A percentile compares a stretch with the other conserved stretches of the same genome.
Conservation (phyloP, 2,797 vertebrate species). For the Schizopygopsis pylzovi region DNA sequence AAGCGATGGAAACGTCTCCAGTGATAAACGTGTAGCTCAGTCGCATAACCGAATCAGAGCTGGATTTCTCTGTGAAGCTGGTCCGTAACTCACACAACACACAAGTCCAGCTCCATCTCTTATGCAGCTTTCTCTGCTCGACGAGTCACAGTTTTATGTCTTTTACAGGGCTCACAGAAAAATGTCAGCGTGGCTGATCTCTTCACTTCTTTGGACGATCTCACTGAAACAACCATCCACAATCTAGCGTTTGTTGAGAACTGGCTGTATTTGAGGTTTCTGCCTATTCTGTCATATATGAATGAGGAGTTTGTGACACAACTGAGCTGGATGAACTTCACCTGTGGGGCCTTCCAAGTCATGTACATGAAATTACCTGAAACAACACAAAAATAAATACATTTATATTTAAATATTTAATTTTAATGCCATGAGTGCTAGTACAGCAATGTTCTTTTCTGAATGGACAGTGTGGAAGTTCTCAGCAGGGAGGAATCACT, state of each 20-base stretch:
- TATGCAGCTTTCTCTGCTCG: not conserved
- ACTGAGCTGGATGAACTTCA: conserved; percentile 38
- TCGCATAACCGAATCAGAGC: no score
- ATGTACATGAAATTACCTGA: conserved; percentile 24
- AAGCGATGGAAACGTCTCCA: not conserved
- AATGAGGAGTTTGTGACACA: not conserved
- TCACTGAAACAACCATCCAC: not conserved
- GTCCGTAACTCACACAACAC: not conserved
- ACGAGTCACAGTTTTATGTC: not conserved
- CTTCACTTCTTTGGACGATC: not conserved
- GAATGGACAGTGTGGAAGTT: conserved; percentile 18
- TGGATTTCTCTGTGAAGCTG: conserved; percentile 1
- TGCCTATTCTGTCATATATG: conserved; percentile 21
- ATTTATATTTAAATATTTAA: not conserved
- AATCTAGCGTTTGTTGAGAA: conserved; percentile 9
- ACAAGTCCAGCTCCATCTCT: not conserved
- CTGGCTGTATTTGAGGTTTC: conserved; percentile 42
- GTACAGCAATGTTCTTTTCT: not conserved
- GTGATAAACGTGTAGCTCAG: not conserved
- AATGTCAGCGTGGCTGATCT: not conserved
- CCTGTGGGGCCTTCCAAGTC: conserved; percentile 27
- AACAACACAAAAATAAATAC: not conserved
- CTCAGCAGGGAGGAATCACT: not conserved
- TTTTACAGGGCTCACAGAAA: conserved; percentile 12
- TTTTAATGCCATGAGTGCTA: not conserved